Base-by-base conservation (phyloP, 92 coral and sea anemone species). In the Micromussa lordhowensis region DNA sequence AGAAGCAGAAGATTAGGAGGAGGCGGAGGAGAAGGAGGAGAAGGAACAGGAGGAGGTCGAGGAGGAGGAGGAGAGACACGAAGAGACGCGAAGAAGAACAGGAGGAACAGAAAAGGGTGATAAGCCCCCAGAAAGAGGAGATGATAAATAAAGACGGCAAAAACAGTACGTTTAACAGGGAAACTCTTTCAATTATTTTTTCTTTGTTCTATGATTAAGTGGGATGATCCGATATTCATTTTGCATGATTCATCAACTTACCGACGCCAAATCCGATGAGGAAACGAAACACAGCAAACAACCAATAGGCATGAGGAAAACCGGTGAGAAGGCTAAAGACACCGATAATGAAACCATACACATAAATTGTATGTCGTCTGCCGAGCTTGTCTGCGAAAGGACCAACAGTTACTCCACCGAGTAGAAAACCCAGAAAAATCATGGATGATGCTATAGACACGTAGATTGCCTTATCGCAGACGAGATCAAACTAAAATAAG, bases 391-490 rank as follows among this genome's bases (percentile, higher is more conserved):
- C 94, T 24, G 92, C 82, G 21, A 92, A 87, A 26, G 87, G 79
- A 58, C 94, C 89, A 38, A 81, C 92, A 24, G 24, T 29, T 18
- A 85, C 17, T 24, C 76, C 87, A 12, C 92, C 92, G n/a, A 88
- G 86, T 6, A 92, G 68, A 77, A 87, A 79, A 8, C 83, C 70
- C 24, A 84, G 49, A 49, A 92, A 92, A 17, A 86, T 84, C 49
- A 92, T 75, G 61, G 94, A 92, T 18, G 90, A 82, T 59, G 89
- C 83, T 21, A 92, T 30, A 29, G 79, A 77, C 17, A 82, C 94
- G 73, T 83, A 91, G 58, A 93, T 88, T 22, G 94, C 91, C 8
- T 51, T 93, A 61, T 84, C 90, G 58, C 94, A 93, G n/a, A 93
- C 96, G 68, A 93, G 90, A 68, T 93, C 92, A 79, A 86, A 91